Percentiles rank a stretch among this genome's conserved stretches.
phyloP scores from a whole-genome alignment of 2,113 vertebrate genomes.

The Motacilla alba region DNA sequence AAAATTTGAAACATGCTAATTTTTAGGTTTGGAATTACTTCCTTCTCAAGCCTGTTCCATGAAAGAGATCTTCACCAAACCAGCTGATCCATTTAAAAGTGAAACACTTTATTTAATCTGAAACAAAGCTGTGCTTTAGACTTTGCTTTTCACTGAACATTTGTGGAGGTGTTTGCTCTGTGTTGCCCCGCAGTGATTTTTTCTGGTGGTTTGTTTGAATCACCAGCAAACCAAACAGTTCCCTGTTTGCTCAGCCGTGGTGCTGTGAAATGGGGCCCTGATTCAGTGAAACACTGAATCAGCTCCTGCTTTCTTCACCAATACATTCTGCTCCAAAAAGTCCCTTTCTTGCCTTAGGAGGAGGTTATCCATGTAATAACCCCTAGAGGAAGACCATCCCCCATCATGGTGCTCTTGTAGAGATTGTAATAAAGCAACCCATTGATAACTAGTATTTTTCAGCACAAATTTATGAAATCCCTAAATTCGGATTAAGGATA shows the following conservation, averaged over 20 bases:
- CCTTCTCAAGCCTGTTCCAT: neutral
- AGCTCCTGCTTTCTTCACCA: neutral
- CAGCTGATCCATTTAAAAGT: neutral
- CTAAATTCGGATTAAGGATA: neutral
- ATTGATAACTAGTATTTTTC: neutral
- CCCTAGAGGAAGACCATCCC: neutral
- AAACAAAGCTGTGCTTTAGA: neutral
- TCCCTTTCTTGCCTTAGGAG: neutral
- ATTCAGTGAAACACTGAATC: neutral
- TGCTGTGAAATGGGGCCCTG: neutral
- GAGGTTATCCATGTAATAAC: neutral
- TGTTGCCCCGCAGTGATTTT: neutral
- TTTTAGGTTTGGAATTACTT: neutral
- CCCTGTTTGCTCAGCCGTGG: constrained; percentile 35
- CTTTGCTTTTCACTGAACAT: neutral
- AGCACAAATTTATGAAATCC: neutral
- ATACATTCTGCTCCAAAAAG: neutral
- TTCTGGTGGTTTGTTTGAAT: constrained; percentile 20
- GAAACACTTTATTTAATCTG: constrained; percentile 17
- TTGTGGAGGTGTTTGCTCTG: constrained; percentile 12
- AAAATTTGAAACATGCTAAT: neutral
- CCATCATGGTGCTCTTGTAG: neutral
- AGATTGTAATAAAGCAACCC: neutral
- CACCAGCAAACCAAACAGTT: constrained; percentile 26
- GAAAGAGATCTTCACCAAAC: neutral